phyloP scores from a whole-genome alignment of 2,888 invertebrate genomes.

The Cristatella mucedo region DNA sequence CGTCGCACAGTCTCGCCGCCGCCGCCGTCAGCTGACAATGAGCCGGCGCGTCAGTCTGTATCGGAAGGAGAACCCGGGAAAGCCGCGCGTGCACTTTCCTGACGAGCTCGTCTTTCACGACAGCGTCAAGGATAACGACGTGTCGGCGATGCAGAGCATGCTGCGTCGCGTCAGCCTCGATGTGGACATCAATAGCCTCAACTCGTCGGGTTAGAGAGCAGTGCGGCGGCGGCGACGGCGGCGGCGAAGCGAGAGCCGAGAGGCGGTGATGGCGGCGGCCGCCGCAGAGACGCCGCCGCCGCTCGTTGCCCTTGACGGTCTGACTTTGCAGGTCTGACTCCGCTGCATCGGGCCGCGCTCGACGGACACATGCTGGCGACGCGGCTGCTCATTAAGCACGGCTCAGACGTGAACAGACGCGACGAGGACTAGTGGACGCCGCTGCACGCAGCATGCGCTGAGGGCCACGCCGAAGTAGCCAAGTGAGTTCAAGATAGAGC shows the following conservation, averaged over 20 bases:
- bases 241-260: no score
- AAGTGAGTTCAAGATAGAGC: no score
- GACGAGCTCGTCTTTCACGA: slow-evolving; percentile 36
- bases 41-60: slow-evolving; percentile 31
- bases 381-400: slow-evolving; percentile 24
- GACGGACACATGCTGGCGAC: slow-evolving; percentile 32
- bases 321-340: slow-evolving; percentile 35
- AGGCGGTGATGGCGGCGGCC: no score
- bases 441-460: slow-evolving; percentile 35
- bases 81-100: slow-evolving; percentile 29
- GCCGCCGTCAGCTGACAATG: no score
- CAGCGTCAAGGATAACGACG: slow-evolving; percentile 34
- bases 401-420: slow-evolving; percentile 30
- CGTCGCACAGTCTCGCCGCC: no score
- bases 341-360: slow-evolving; percentile 33
- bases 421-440: slow-evolving; percentile 37
- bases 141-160: slow-evolving; percentile 26
- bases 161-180: slow-evolving; percentile 30
- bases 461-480: slow-evolving; percentile 29
- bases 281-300: no score
- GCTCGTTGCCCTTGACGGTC: no score
- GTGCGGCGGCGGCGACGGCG: no score
- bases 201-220: slow-evolving; percentile 23
- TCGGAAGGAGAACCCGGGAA: slow-evolving; percentile 26
- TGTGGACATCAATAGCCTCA: slow-evolving; percentile 32